Conservation (phyloP, 2,888 invertebrate species). For the Hanleya hanleyi region DNA sequence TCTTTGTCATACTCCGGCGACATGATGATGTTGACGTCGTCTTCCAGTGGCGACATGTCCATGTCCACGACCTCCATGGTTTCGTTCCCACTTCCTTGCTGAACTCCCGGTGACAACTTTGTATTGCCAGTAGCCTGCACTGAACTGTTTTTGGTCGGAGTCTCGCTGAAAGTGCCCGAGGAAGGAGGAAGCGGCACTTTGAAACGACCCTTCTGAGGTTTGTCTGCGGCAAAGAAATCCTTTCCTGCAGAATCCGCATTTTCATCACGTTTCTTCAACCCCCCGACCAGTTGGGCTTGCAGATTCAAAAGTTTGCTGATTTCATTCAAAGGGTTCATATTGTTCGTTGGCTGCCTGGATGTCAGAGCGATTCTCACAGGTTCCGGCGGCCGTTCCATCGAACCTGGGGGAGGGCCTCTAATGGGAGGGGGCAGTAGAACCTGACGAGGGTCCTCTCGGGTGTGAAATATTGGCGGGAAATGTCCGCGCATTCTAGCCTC, state of each 20-base stretch:
- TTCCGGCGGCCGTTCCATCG: slow-evolving; percentile 30
- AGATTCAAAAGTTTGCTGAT: slow-evolving; percentile 61
- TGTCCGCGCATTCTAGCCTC: slow-evolving; percentile 27
- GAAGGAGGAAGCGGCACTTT: slow-evolving; percentile 61
- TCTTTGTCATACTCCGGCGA: slow-evolving; percentile 15
- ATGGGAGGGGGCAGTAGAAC: slow-evolving; percentile 35
- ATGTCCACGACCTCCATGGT: slow-evolving; percentile 78
- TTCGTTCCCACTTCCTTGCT: slow-evolving; percentile 34
- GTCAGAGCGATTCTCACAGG: slow-evolving; percentile 18
- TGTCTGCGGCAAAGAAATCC: neutral
- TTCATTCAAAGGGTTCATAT: slow-evolving; percentile 42
- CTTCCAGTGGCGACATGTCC: slow-evolving; percentile 78
- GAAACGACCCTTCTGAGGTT: slow-evolving; percentile 42
- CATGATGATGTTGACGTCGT: slow-evolving; percentile 52
- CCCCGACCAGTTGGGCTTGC: slow-evolving; percentile 44
- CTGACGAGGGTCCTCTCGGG: slow-evolving; percentile 33
- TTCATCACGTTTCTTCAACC: neutral
- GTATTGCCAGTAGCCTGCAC: slow-evolving; percentile 23
- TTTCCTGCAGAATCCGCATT: neutral
- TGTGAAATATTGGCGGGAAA: slow-evolving; percentile 6
- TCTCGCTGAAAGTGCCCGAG: slow-evolving; percentile 33
- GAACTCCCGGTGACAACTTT: neutral
- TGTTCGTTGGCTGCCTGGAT: slow-evolving; percentile 34
- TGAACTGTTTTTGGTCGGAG: slow-evolving; percentile 40
- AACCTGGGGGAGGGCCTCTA: slow-evolving; percentile 37